These are phyloP conservation scores for Corythaeola cristata DNA, from an alignment of 2,113 vertebrate genomes.

Conservation along the genomic window DNA sequence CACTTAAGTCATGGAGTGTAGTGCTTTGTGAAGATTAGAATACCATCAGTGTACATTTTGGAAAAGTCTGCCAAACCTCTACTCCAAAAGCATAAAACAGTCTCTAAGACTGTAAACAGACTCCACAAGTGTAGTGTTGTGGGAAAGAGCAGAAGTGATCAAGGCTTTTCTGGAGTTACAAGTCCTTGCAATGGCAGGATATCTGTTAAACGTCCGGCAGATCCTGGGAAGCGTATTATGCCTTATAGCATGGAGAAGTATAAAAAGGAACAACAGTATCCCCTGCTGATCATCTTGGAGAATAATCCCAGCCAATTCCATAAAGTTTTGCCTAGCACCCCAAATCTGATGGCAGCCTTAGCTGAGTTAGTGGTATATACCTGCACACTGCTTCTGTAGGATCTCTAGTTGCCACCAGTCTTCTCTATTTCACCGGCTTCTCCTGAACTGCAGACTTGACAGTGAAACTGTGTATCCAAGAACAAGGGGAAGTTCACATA, in stretches of 20 bases:
- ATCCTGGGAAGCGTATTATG: neutral
- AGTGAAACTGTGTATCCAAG: neutral
- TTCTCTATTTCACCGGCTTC: neutral
- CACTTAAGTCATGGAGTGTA: neutral
- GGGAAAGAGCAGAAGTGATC: neutral
- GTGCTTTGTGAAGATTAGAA: neutral
- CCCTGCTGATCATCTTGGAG: neutral
- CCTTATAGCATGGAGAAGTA: neutral
- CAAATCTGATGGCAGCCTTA: neutral
- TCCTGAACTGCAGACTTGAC: neutral
- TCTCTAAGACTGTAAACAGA: neutral
- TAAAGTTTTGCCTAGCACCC: neutral
- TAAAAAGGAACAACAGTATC: neutral
- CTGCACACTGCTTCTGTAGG: neutral
- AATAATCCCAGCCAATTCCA: neutral
- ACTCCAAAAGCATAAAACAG: neutral
- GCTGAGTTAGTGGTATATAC: neutral
- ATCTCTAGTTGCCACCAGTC: neutral
- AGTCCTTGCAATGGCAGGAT: neutral
- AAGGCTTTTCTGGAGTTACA: neutral
- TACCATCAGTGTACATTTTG: rapidly evolving
- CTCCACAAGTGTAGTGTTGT: neutral
- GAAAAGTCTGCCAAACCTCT: neutral
- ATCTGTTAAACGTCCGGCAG: neutral
- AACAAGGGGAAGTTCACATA: neutral